Base-by-base conservation (phyloP, 2,113 vertebrate genomes). In the Perca schrenkii region DNA sequence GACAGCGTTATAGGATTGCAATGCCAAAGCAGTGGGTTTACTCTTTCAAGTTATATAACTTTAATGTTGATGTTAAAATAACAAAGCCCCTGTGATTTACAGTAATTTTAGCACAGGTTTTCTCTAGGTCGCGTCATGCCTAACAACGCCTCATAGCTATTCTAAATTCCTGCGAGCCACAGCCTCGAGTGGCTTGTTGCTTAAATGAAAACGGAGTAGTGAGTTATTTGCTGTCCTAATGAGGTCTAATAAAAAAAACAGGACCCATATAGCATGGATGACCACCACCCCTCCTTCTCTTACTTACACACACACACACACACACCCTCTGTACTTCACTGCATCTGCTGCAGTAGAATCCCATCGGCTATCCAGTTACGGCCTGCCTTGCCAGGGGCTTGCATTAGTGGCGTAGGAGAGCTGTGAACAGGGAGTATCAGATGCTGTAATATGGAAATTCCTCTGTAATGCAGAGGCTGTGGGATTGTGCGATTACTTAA, bases 391-490 rank as follows among this genome's bases (percentile, higher is more conserved):
- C 96, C 94, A 91, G 94, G 93, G 91, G 66, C 94, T 91, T 84
- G 89, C 92, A 94, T 95, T 94, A 94, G 94, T 91, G 94, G 90
- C 76, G 94, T 94, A 94, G 92, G 83, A 66, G 88, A 91, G 77
- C 92, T 86, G 93, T 89, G 79, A 96, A 94, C 92, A 85, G 94
- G 96, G 96, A 96, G 93, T 97, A 97, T 98, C 97, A 78, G 91
- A 94, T 96, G 94, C 93, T 94, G 85, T 94, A 96, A 96, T 95
- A 95, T 96, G 96, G 96, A 97, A 96, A 97, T 97, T 96, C 96
- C 94, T 95, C 80, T 89, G 93, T 95, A 95, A 94, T 95, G 94
- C 93, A 94, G 84, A 86, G 94, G 94, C 95, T 89, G 91, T 92
- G 92, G 95, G 95, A 93, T 93, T 95, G 89, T 89, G 85, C 70